Percentiles rank a stretch among this genome's conserved stretches.
phyloP scores from a whole-genome alignment of 2,797 vertebrate species.

The Enoplosus armatus region DNA sequence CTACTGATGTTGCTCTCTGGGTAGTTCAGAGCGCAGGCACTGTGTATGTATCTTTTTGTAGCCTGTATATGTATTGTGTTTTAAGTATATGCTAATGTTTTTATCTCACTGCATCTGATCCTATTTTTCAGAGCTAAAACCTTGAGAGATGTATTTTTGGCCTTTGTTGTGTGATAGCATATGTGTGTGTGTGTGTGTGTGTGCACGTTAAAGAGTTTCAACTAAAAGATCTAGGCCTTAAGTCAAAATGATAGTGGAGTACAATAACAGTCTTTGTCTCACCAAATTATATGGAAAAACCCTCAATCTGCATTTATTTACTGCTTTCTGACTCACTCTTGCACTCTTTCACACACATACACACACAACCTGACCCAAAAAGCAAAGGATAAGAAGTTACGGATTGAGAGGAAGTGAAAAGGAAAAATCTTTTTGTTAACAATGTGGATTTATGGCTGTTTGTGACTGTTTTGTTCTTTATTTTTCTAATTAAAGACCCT shows the following conservation, averaged over 20 bases:
- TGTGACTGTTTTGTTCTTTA: conserved; percentile 36
- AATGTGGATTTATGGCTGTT: conserved; percentile 16
- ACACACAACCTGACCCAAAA: conserved; percentile 60
- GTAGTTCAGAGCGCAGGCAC: conserved; percentile 26
- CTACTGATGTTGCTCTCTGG: conserved; percentile 31
- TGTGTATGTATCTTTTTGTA: conserved; percentile 48
- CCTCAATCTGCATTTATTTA: conserved; percentile 64
- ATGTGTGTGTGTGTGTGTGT: conserved; percentile 19
- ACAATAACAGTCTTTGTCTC: conserved; percentile 74
- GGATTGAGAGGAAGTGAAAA: conserved; percentile 50
- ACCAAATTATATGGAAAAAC: conserved; percentile 70
- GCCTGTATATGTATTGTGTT: conserved; percentile 56
- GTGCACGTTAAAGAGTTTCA: conserved; percentile 42
- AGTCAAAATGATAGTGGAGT: conserved; percentile 67
- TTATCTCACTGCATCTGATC: conserved; percentile 75
- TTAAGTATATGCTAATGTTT: conserved; percentile 77
- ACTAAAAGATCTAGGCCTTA: conserved; percentile 55
- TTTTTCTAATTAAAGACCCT: conserved; percentile 50
- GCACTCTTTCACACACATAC: conserved; percentile 22
- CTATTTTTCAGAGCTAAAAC: conserved; percentile 64
- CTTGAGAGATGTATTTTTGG: conserved; percentile 58
- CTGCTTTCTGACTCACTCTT: conserved; percentile 34
- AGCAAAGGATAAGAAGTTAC: conserved; percentile 56
- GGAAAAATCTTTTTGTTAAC: conserved; percentile 31
- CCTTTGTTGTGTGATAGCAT: conserved; percentile 29